phyloP scores from a whole-genome alignment of 2,888 invertebrate species.

The Siphonodentalium dalli region DNA sequence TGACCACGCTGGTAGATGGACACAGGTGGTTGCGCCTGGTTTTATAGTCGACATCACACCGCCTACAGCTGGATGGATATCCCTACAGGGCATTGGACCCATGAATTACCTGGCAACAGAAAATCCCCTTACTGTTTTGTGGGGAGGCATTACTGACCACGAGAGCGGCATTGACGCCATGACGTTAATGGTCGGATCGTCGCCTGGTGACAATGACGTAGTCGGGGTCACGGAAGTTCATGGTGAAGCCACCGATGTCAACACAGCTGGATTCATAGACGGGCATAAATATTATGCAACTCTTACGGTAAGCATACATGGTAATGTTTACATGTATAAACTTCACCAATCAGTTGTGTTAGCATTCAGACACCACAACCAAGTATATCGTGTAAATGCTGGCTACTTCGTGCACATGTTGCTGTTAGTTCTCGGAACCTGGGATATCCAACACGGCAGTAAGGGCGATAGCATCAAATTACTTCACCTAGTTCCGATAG shows the following conservation, averaged over 20 bases:
- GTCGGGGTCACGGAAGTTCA: not conserved
- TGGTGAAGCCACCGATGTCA: not conserved
- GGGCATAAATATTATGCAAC: slow-evolving; percentile 7
- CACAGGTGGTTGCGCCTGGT: not conserved
- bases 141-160: slow-evolving; percentile 1
- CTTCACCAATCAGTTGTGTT: no score
- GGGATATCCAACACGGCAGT: no score
- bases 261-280: not conserved
- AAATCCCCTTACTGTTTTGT: not conserved
- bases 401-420: no score
- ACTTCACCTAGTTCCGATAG: no score
- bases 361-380: no score
- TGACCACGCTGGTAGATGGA: slow-evolving; percentile 7
- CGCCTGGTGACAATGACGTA: not conserved
- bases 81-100: not conserved
- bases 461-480: no score
- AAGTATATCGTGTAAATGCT: no score
- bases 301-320: slow-evolving; percentile 4
- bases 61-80: not conserved
- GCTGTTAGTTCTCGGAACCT: no score
- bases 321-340: no score
- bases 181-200: slow-evolving; percentile 10
- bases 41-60: slow-evolving; percentile 5
- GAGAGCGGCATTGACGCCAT: slow-evolving; percentile 13
- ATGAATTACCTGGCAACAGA: not conserved